Base-by-base conservation (phyloP, 1,140 invertebrate species). In the Dreissena rostriformis region DNA sequence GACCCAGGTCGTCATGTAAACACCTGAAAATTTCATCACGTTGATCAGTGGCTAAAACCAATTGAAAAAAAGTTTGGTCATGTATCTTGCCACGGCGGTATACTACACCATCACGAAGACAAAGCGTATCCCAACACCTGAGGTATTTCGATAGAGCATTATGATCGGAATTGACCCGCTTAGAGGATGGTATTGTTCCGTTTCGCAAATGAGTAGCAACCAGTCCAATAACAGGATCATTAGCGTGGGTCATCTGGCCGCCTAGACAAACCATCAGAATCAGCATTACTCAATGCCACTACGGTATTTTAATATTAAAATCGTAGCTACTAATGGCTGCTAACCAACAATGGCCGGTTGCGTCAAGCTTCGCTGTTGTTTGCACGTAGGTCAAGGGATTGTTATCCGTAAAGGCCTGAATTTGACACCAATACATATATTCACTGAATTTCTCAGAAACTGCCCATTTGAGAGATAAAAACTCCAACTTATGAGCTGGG, bases 401-500 rank as follows among this genome's bases (percentile, higher is more conserved):
- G 71, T 72, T 71, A 28, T 80, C 78, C n/a, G 52, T 80, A 19
- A 29, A n/a, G 8, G 71, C 68, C 51, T 55, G 57, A 55, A 80
- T 71, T 17, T 19, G 26, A 19, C 26, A 7, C 51, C 78, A 66
- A 53, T 61, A 72, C 53, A 80, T 39, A 52, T 80, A 80, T 19
- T 80, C 78, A 61, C 61, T 15, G 51, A 80, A 80, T 52, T 89
- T 71, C 39, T 74, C 75, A 53, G 19, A 63, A 29, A 86, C 28
- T 0, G 63, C 14, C 72, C 79, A 86, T 39, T 86, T 82, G 6
- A 82, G 51, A 15, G 77, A 76, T 53, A 75, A 68, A 71, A 86
- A 82, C 77, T 82, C 84, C 19, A 82, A 55, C 28, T 76, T 82
- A 66, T 86, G 76, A 5, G 79, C 79, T 11, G 52, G 73, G 53